Conservation (phyloP, 2,113 vertebrate genomes). For the Carassius gibelio region DNA sequence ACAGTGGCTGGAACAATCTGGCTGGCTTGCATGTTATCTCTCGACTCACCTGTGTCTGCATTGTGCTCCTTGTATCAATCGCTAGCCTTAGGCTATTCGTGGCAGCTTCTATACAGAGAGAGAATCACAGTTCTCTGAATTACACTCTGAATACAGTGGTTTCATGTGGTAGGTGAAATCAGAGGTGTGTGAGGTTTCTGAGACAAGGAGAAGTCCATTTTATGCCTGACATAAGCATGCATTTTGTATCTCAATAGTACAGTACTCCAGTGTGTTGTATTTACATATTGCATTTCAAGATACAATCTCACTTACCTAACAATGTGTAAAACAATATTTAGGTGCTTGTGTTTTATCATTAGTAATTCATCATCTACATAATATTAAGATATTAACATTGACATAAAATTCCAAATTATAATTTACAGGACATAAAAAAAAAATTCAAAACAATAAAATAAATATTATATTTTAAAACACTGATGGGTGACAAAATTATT, state of each 20-base stretch:
- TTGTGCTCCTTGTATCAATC: slow-evolving; percentile 37
- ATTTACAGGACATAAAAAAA: neutral
- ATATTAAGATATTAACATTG: neutral
- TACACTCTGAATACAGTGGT: slow-evolving; percentile 3
- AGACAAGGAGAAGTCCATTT: neutral
- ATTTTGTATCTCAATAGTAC: neutral
- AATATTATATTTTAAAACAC: no score
- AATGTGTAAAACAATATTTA: neutral
- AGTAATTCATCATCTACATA: neutral
- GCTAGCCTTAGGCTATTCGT: neutral
- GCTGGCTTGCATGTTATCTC: slow-evolving; percentile 24
- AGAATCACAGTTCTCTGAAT: slow-evolving; percentile 15
- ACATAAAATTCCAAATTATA: neutral
- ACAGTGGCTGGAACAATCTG: neutral
- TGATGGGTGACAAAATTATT: no score
- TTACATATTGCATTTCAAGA: neutral
- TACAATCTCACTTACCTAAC: neutral
- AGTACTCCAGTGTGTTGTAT: neutral
- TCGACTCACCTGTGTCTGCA: slow-evolving; percentile 31
- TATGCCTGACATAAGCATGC: neutral
- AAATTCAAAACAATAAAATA: no score
- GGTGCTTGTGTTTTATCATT: neutral
- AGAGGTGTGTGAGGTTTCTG: neutral
- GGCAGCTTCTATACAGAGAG: slow-evolving; percentile 8
- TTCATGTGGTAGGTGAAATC: slow-evolving; percentile 4